Percentiles rank a stretch among this genome's conserved stretches.
Evolutionary conservation across 2,888 invertebrate species (phyloP).

Genomic region (Polyommatus iphigenia): DNA sequence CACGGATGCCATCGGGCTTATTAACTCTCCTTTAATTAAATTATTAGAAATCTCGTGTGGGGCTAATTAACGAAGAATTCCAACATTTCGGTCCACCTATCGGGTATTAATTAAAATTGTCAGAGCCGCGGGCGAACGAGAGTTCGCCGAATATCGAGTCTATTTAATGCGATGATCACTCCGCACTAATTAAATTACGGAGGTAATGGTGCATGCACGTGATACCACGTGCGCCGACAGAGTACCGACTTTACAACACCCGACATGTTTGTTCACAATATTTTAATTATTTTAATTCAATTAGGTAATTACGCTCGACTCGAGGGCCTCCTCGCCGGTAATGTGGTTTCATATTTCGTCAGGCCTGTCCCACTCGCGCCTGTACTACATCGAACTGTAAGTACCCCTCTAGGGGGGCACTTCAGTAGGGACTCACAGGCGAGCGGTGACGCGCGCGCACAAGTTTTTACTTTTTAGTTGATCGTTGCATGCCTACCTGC

Average conservation of each 20-base stretch:
- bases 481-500: no score
- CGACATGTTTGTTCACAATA: constrained; percentile 18
- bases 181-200: constrained; percentile 79
- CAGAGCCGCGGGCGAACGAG: constrained; percentile 71
- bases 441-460: no score
- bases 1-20: constrained; percentile 71
- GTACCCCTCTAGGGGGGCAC: no score
- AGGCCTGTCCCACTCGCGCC: no score
- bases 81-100: constrained; percentile 79
- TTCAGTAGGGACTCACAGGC: no score
- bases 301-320: constrained; percentile 2
- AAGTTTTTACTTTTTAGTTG: no score
- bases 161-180: constrained; percentile 79
- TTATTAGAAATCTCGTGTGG: constrained; percentile 78
- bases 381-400: no score
- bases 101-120: constrained; percentile 78
- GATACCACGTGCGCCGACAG: constrained; percentile 55
- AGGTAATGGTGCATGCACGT: constrained; percentile 76
- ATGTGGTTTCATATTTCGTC: not conserved
- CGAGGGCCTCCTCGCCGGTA: not conserved
- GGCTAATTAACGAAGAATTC: constrained; percentile 79
- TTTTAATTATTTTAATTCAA: constrained; percentile 25
- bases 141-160: constrained; percentile 75
- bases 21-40: constrained; percentile 77
- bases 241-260: constrained; percentile 37